Evolutionary conservation across 1,140 invertebrate genomes (phyloP), one percentile per base, ranked within the genome.

Genomic region (Antheraea mylitta): DNA sequence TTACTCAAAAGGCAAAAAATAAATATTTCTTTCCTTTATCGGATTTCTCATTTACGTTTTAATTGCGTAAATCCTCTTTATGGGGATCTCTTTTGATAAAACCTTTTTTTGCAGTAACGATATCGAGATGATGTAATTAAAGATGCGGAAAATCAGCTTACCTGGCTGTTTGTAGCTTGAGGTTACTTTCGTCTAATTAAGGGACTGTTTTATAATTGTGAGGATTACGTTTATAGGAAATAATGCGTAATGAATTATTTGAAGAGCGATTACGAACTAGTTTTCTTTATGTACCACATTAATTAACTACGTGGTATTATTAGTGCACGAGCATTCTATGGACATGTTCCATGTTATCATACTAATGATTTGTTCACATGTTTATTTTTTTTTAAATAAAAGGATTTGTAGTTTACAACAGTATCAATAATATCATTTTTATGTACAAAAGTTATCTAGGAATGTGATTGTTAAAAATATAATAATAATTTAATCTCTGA

Each of bases 21-120:
- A 73, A 68, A 77, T 67, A 76, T 78, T 76, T 80, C 74, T 77
- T 69, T 72, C 71, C 67, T 75, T 74, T 79, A 75, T 74, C 67
- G 61, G 72, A 68, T 72, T 77, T 76, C 67, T 80, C 65, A 71
- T 78, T 77, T 76, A 77, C 73, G 72, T 74, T 84, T 86, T 86
- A 84, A 86, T 83, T 84, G 79, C 77, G 77, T 76, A 86, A 85
- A 86, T 84, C 84, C 79, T 81, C 79, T 84, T 83, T 80, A 76
- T 74, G 74, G 69, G 73, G 75, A 82, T 82, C 73, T 65, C 71
- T 80, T 76, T 76, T 70, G 79, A 79, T 82, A 74, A 80, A 82
- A 81, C 83, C 74, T 84, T 82, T 78, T 79, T 77, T 78, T 42
- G 22, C 71, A 62, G 72, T 75, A 77, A 78, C 68, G 80, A 77